Percentiles rank a stretch among this genome's conserved stretches.
These are phyloP conservation scores for Torymus tubicola DNA, from an alignment of 2,888 invertebrate genomes.

Conservation along the genomic window DNA sequence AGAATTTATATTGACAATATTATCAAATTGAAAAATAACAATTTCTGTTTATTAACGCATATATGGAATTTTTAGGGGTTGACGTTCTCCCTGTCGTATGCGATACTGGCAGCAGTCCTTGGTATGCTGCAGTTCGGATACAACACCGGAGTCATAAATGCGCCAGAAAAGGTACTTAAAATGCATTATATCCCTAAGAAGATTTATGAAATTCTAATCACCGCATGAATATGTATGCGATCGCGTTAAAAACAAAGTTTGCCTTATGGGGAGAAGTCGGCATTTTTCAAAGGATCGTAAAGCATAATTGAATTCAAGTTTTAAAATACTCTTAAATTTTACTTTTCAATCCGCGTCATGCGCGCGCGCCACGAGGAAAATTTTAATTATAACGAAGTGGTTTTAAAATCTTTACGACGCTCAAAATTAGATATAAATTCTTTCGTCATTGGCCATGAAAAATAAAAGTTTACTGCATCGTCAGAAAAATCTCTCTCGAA, in stretches of 20 bases:
- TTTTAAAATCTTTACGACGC: neutral
- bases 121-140: slow-evolving; percentile 98
- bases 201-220: slow-evolving; percentile 19
- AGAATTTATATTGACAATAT: too few species aligned
- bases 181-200: neutral
- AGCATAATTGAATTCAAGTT: too few species aligned
- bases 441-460: neutral
- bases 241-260: neutral
- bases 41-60: slow-evolving; percentile 2
- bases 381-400: neutral
- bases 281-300: neutral
- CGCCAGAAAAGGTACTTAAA: slow-evolving; percentile 86
- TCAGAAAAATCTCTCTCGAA: too few species aligned
- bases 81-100: slow-evolving; percentile 95
- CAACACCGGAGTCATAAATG: slow-evolving; percentile 97
- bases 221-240: neutral
- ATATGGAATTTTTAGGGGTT: slow-evolving; percentile 83
- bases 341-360: too few species aligned
- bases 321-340: too few species aligned
- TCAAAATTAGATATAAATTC: neutral
- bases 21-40: too few species aligned
- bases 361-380: too few species aligned
- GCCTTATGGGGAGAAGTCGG: neutral
- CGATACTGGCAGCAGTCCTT: slow-evolving; percentile 94
- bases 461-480: neutral